Conservation (phyloP, 2,797 vertebrate genomes). For the Channallabes apus region DNA sequence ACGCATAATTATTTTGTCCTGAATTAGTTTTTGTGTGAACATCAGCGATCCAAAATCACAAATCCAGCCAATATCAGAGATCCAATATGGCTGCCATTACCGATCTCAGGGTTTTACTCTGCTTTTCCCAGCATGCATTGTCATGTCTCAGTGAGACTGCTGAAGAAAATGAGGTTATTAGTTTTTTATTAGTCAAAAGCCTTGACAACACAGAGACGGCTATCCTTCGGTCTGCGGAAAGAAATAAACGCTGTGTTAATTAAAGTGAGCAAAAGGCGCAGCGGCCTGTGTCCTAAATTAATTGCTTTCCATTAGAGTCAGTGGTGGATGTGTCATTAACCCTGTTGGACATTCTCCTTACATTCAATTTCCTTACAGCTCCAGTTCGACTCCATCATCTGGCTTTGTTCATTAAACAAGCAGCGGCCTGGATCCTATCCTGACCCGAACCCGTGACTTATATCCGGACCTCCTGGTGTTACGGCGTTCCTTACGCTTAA, state of each 20-base stretch:
- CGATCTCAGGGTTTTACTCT: no score
- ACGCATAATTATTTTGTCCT: neutral
- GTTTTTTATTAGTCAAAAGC: neutral
- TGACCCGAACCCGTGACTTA: slow-evolving; percentile 78
- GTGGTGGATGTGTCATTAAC: slow-evolving; percentile 80
- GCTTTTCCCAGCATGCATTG: neutral
- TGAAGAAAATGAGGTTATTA: slow-evolving; percentile 9
- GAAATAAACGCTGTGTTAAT: slow-evolving; percentile 76
- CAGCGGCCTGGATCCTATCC: slow-evolving; percentile 77
- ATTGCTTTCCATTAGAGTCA: slow-evolving; percentile 83
- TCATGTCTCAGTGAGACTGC: neutral
- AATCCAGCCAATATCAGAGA: neutral
- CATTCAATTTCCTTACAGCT: slow-evolving; percentile 82
- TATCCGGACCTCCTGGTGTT: slow-evolving; percentile 72
- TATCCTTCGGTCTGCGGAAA: slow-evolving; percentile 62
- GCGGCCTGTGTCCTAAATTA: slow-evolving; percentile 84
- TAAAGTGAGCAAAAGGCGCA: slow-evolving; percentile 81
- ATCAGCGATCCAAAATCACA: neutral
- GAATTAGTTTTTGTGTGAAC: neutral
- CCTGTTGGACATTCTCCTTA: slow-evolving; percentile 80
- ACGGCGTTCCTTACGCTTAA: slow-evolving; percentile 67
- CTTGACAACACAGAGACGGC: slow-evolving; percentile 53
- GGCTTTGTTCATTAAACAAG: slow-evolving; percentile 82
- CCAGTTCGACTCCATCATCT: slow-evolving; percentile 67
- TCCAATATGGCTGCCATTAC: neutral